phyloP scores from a whole-genome alignment of 1,140 invertebrate species.

The Aphaenogaster ashmeadi region DNA sequence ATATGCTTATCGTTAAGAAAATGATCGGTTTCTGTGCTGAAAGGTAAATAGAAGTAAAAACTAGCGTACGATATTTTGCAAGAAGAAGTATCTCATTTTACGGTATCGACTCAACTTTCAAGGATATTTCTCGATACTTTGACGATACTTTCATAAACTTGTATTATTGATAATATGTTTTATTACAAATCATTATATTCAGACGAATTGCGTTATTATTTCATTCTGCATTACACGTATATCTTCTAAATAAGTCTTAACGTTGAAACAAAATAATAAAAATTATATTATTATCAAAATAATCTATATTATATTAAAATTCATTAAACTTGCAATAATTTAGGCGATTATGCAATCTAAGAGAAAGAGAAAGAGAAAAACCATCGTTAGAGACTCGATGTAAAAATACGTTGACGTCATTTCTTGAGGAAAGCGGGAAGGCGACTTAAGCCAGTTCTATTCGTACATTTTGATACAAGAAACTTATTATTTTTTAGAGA shows the following conservation, averaged over 20 bases:
- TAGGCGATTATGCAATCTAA: neutral
- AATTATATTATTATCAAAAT: neutral
- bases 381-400: neutral
- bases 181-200: neutral
- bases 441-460: neutral
- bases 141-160: neutral
- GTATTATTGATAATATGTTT: constrained; percentile 7
- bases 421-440: neutral
- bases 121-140: neutral
- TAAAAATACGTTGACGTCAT: constrained; percentile 22
- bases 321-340: neutral
- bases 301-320: neutral
- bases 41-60: neutral
- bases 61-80: neutral
- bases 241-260: neutral
- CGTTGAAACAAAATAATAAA: neutral
- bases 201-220: neutral
- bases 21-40: neutral
- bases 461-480: neutral
- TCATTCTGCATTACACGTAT: neutral
- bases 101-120: neutral
- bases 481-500: constrained; percentile 11
- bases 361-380: neutral
- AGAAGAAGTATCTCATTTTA: constrained; percentile 7
- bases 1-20: neutral